These are phyloP conservation scores for Bothrops jararaca DNA, from an alignment of 2,113 vertebrate genomes.

Conservation along the genomic window DNA sequence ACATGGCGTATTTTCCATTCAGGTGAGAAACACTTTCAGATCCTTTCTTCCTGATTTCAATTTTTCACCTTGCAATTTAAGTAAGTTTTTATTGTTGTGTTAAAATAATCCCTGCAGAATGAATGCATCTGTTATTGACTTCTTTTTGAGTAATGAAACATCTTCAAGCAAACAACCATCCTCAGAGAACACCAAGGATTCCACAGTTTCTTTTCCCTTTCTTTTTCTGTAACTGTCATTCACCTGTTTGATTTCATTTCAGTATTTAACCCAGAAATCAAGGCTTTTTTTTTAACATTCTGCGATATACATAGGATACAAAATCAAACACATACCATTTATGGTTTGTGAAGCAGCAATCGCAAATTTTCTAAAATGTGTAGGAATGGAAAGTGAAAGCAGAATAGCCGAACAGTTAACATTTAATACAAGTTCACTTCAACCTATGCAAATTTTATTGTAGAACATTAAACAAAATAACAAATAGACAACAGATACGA, in stretches of 20 bases:
- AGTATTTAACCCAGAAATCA: not conserved
- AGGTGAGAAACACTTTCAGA: not conserved
- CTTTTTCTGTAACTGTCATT: not conserved
- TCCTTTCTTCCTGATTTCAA: not conserved
- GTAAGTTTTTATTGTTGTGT: not conserved
- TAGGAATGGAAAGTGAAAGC: not conserved
- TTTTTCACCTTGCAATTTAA: not conserved
- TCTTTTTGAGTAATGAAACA: not conserved
- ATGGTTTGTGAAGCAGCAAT: constrained; percentile 13
- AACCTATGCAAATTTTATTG: not conserved
- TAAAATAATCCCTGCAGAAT: not conserved
- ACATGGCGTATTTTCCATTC: not conserved
- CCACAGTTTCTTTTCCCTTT: not conserved
- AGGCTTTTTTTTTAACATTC: not conserved
- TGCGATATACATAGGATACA: not conserved
- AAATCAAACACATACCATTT: not conserved
- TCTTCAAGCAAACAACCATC: not conserved
- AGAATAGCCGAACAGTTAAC: not conserved
- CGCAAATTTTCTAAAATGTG: not conserved
- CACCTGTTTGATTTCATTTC: not conserved
- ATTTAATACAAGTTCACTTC: not conserved
- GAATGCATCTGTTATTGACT: not conserved
- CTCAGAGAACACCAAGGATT: not conserved
- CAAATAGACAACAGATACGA: rapidly evolving
- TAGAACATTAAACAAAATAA: not conserved